phyloP scores from a whole-genome alignment of 2,113 vertebrate species.

The Stigmatopora argus region DNA sequence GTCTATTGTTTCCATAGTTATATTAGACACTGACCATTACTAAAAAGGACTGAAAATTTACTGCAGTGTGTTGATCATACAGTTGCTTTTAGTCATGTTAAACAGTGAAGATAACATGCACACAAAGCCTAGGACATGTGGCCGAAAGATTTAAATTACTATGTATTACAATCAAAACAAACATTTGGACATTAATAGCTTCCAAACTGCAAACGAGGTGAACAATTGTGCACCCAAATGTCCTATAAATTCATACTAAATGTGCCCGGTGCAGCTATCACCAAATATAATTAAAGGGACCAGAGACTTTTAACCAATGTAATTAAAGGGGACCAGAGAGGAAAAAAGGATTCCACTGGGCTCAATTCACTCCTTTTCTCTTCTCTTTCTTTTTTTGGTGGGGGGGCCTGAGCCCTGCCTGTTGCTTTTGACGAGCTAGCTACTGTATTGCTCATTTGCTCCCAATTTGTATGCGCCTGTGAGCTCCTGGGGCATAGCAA shows the following conservation, averaged over 20 bases:
- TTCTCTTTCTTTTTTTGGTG: neutral
- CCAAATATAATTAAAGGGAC: slow-evolving; percentile 41
- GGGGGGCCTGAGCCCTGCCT: neutral
- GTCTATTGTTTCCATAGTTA: neutral
- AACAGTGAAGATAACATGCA: neutral
- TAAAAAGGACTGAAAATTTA: neutral
- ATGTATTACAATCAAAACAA: neutral
- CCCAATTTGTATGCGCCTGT: slow-evolving; percentile 24
- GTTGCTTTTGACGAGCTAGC: slow-evolving; percentile 22
- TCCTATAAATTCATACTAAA: slow-evolving; percentile 4
- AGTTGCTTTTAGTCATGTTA: neutral
- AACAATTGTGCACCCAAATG: slow-evolving; percentile 8
- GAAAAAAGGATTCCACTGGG: slow-evolving; percentile 21
- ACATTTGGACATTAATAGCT: neutral
- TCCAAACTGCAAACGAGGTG: neutral
- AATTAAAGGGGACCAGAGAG: slow-evolving; percentile 33
- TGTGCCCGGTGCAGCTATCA: slow-evolving; percentile 31
- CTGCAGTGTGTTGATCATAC: neutral
- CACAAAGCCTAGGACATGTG: neutral
- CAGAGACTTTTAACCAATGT: slow-evolving; percentile 34
- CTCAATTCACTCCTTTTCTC: neutral
- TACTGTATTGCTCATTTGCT: slow-evolving; percentile 29
- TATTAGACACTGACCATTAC: neutral
- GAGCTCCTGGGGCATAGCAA: slow-evolving; percentile 28
- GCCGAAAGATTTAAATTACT: neutral